Evolutionary conservation across 30 jellyfish, hydroid and myxozoan genomes (phyloP), one percentile per base, ranked within the genome.

Genomic region (Aurelia aurita): DNA sequence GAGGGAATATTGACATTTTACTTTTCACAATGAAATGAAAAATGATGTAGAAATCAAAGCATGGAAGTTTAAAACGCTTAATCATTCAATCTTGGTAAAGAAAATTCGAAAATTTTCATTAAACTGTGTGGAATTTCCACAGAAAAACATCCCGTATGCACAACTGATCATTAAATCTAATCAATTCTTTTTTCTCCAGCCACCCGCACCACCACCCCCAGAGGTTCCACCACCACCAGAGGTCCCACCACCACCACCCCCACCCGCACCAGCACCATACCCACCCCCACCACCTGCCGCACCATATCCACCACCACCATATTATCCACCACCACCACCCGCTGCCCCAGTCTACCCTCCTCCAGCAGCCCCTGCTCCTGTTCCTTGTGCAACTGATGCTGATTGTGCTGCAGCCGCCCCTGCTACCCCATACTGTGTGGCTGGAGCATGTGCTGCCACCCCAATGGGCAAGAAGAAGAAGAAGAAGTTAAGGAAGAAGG

Each of bases 341-440:
- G 72, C 82, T 4, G 64, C 20, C 60, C 44, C 79, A 19, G 12
- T n/a, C n/a, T n/a, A 4, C 15, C 79, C 79, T n/a, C 88, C 88
- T 19, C 61, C 83, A 1, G 63, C 91, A 44, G 74, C 91, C n/a
- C 91, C 91, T 9, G 83, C 91, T 27, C 91, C 91, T 63, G 74
- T 64, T 15, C 91, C 91, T 32, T 74, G 86, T 39, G 57, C 60
- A 34, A 47, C 32, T 11, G 51, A 74, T 57, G 74, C 21, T 9
- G 86, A 74, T 39, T 74, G 86, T 35, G 80, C 62, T 27, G 86
- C 44, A 5, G 74, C 59, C 1, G 86, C 72, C 13, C 82, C 82
- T 16, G 74, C 60, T 12, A 51, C 60, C 23, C 86, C 86, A 46
- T 49, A 47, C 57, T 74, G 86, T 32, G 72, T 74, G 25, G 59